Evolutionary conservation across 2,888 invertebrate genomes (phyloP), one percentile per base, ranked within the genome.

Genomic region (Andrena minutula): DNA sequence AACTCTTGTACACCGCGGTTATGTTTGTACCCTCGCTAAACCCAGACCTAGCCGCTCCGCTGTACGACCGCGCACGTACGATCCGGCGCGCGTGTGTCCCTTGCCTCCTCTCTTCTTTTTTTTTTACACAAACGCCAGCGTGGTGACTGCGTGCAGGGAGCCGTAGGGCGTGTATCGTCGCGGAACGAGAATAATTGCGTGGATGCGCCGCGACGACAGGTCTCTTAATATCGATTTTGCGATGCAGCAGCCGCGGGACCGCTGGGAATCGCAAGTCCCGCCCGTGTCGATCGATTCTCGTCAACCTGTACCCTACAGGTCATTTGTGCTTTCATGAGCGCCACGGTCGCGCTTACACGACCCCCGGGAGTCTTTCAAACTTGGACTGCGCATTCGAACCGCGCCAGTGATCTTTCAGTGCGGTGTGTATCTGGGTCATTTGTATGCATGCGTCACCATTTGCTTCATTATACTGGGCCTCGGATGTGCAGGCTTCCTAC

Each of bases 281-380:
- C 85, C 83, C 79, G 68, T 58, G 69, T 23, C 80, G 87, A 89
- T 89, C 89, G 90, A 89, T 89, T 86, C 84, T 74, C 63, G 76
- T 78, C 82, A 84, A 73, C 79, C 75, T 72, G 79, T 69, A 77
- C 78, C 70, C 76, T 75, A 56, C 68, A 82, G 87, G 87, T 79
- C 85, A 87, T 88, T 89, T 86, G 87, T 74, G 84, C 84, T 82
- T 81, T 73, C 86, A 66, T 70, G 78, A 80, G 79, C 79, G 30
- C 80, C 72, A 64, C 75, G 66, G 73, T 79, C 76, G 89, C 80
- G 84, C 86, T 89, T 89, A 86, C 88, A 79, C 85, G 84, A 75
- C 83, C 87, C 86, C 71, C 69, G 88, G 83, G 90, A 88, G 78
- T 82, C 82, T 83, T 88, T 77, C 78, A 79, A 80, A 81, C 74